These are phyloP conservation scores for Tor tambroides DNA, from an alignment of 2,113 vertebrate genomes.

Conservation along the genomic window DNA sequence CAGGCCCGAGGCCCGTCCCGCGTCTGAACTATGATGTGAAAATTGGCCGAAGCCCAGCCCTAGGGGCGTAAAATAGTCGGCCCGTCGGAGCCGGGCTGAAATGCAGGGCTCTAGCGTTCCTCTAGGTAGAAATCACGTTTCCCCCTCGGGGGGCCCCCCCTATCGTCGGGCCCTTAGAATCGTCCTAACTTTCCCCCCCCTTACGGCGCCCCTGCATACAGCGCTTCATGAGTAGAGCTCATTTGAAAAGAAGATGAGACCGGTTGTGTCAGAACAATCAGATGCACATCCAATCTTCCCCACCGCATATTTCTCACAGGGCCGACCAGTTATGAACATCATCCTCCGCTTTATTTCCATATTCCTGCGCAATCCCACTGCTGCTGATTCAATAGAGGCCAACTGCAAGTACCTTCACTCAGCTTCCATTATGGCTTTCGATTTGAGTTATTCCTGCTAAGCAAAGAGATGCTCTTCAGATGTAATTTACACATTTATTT, in stretches of 20 bases:
- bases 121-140: no score
- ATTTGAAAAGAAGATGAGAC: slow-evolving; percentile 2
- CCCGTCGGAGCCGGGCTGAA: no score
- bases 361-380: neutral
- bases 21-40: no score
- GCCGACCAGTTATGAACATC: slow-evolving; percentile 1
- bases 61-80: no score
- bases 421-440: neutral
- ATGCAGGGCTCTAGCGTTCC: no score
- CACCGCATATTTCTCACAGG: slow-evolving; percentile 1
- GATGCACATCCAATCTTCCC: neutral
- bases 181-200: no score
- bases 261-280: slow-evolving; percentile 16
- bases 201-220: no score
- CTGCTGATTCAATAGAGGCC: neutral
- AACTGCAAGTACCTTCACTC: neutral
- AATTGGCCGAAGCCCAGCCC: no score
- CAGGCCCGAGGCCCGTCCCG: no score
- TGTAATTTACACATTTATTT: neutral
- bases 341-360: slow-evolving; percentile 10
- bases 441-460: neutral
- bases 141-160: no score
- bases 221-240: neutral
- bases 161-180: no score
- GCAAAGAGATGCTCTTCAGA: neutral